Percentiles rank a stretch among this genome's conserved stretches.
phyloP scores from a whole-genome alignment of 2,113 vertebrate genomes.

The Mobula birostris region DNA sequence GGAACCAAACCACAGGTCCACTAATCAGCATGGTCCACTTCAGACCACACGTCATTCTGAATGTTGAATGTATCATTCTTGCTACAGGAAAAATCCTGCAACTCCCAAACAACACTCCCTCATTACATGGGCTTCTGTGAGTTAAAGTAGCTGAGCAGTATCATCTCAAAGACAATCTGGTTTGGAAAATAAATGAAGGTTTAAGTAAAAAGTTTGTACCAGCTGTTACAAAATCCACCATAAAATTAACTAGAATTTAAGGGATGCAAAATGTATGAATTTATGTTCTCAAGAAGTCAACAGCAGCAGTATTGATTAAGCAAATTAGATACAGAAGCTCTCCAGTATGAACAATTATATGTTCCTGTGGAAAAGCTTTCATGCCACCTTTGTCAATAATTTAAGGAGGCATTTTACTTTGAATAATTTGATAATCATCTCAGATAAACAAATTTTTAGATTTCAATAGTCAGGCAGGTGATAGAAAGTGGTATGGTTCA shows the following conservation, averaged over 20 bases:
- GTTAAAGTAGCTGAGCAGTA: too few species aligned
- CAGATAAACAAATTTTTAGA: neutral
- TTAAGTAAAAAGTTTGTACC: neutral
- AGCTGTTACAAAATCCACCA: neutral
- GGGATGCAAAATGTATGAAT: neutral
- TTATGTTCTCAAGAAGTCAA: neutral
- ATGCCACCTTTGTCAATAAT: neutral
- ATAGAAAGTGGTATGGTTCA: neutral
- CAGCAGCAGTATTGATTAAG: neutral
- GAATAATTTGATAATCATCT: neutral
- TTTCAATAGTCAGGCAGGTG: neutral
- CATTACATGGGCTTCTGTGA: too few species aligned
- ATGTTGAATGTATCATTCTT: too few species aligned
- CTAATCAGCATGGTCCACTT: too few species aligned
- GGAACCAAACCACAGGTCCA: too few species aligned
- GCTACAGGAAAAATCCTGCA: too few species aligned
- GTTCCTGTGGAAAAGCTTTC: neutral
- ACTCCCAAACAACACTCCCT: too few species aligned
- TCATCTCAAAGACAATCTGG: too few species aligned
- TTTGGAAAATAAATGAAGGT: too few species aligned
- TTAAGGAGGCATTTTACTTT: neutral
- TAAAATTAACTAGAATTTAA: neutral
- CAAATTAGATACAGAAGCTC: neutral
- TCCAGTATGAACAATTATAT: neutral
- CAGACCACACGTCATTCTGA: too few species aligned